Evolutionary conservation across 1,140 invertebrate species (phyloP).

Genomic region (Cydia pomonella): DNA sequence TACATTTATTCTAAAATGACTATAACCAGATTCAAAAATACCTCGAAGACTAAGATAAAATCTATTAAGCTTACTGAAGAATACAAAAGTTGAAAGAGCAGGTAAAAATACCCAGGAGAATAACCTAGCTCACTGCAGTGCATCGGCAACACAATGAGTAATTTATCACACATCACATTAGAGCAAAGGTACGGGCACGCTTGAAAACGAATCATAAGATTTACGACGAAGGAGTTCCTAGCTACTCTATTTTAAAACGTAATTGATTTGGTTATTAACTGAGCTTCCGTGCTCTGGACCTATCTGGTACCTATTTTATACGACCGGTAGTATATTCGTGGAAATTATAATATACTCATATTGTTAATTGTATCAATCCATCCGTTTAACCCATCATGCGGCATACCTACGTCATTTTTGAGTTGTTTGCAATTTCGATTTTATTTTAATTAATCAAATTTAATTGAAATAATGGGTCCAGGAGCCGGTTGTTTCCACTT

Average conservation of each 20-base stretch:
- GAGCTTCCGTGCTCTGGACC: neutral
- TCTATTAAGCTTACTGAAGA: neutral
- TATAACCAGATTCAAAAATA: too few species aligned
- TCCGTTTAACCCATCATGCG: too few species aligned
- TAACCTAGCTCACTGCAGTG: neutral
- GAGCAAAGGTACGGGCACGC: neutral
- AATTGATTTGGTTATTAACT: neutral
- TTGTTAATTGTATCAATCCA: too few species aligned
- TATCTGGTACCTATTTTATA: too few species aligned
- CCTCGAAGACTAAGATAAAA: neutral
- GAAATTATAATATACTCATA: too few species aligned
- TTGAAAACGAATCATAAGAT: neutral
- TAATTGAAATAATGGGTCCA: too few species aligned
- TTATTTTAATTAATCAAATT: too few species aligned
- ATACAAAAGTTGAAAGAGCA: neutral
- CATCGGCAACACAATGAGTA: neutral
- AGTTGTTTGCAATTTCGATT: too few species aligned
- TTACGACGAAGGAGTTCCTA: neutral
- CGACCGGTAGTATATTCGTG: too few species aligned
- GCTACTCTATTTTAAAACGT: neutral
- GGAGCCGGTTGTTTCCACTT: too few species aligned
- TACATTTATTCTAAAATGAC: too few species aligned
- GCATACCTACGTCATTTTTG: too few species aligned
- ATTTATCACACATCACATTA: conserved; percentile 4
- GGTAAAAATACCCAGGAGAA: neutral